Evolutionary conservation across 1,140 invertebrate genomes (phyloP), one percentile per base, ranked within the genome.

Genomic region (Goniozus legneri): DNA sequence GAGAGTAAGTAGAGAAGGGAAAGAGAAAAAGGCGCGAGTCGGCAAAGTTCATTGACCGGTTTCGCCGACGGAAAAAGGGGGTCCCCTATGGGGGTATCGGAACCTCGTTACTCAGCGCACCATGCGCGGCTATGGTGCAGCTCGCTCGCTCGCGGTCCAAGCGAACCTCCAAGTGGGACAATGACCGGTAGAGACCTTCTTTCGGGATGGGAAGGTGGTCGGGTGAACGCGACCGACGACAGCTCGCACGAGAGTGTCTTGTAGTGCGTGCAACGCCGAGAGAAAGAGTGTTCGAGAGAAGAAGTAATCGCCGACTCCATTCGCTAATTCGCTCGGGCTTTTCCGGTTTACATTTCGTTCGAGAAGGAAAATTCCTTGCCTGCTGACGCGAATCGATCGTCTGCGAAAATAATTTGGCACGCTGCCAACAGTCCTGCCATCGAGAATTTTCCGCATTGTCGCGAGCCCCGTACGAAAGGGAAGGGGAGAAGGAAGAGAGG

Each of bases 131-230:
- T 52, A 61, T 56, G 54, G 54, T n/a, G n/a, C n/a, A n/a, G n/a
- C n/a, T n/a, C n/a, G n/a, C n/a, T n/a, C n/a, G n/a, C n/a, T n/a
- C 54, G 60, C 54, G 56, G 56, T 62, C 58, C 64, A 57, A 67
- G 64, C 54, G 51, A 52, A 63, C 47, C 57, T 50, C 55, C 69
- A 75, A 73, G 70, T 75, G 55, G 73, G 67, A 73, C 73, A 73
- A 75, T 65, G 73, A 75, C 73, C 73, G 71, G 59, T 52, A 65
- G 68, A 72, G 73, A 75, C 73, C 73, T 75, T 73, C 70, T 75
- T 75, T 75, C 69, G 56, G 52, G 53, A 56, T 54, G 42, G 50
- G 55, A 62, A 59, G 58, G 49, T 54, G 50, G 50, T 15, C 50
- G 16, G 39, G 44, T 16, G 43, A 35, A 42, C 19, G 15, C 18